phyloP scores from a whole-genome alignment of 2,888 invertebrate genomes.

The Eubasilissa splendida region DNA sequence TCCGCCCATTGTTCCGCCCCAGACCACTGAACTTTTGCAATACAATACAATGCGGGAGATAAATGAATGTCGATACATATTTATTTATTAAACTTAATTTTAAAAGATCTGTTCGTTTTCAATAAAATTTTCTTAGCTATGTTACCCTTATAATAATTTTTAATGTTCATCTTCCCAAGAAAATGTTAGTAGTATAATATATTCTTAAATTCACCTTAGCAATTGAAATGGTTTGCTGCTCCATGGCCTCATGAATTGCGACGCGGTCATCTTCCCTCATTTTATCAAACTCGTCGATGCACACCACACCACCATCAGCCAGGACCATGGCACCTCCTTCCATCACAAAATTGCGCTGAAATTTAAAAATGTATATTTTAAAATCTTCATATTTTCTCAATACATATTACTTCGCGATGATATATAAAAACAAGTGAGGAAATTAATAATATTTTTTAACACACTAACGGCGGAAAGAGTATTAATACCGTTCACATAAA shows the following conservation, averaged over 20 bases:
- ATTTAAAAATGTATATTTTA: background rate
- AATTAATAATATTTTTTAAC: too few species aligned
- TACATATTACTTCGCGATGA: too few species aligned
- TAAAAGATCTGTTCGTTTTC: too few species aligned
- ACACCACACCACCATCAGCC: conserved; percentile 99
- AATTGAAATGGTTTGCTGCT: conserved; percentile 99
- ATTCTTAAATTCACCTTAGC: conserved; percentile 81
- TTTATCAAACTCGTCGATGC: conserved; percentile 99
- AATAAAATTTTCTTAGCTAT: background rate
- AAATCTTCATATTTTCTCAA: too few species aligned
- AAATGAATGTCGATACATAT: too few species aligned
- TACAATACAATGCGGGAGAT: too few species aligned
- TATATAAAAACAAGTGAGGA: too few species aligned
- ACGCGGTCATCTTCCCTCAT: conserved; percentile 99
- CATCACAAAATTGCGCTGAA: conserved; percentile 94
- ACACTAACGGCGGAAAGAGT: too few species aligned
- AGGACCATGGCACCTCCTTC: conserved; percentile 99
- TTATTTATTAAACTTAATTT: too few species aligned
- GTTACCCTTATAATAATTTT: background rate
- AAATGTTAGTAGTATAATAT: background rate
- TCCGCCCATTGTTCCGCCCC: too few species aligned
- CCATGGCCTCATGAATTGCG: conserved; percentile 99
- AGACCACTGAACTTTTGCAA: too few species aligned
- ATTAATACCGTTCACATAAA: too few species aligned
- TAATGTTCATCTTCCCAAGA: background rate